Conservation (phyloP, 2,113 vertebrate genomes). For the Alouatta palliata region DNA sequence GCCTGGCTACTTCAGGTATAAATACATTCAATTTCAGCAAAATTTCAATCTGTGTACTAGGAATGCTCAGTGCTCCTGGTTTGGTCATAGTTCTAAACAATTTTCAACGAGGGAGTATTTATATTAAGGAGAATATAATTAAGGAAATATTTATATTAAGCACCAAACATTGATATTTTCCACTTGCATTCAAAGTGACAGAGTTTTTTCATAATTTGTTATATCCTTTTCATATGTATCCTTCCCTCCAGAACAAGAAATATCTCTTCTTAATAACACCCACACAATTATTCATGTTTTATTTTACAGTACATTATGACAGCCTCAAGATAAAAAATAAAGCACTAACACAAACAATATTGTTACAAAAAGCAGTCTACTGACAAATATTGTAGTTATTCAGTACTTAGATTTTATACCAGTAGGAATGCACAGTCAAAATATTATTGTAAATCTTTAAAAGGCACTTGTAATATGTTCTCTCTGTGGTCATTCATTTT, state of each 20-base stretch:
- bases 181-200: not conserved
- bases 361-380: not conserved
- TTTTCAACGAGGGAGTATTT: not conserved
- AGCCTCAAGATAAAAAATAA: not conserved
- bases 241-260: not conserved
- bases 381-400: not conserved
- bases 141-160: not conserved
- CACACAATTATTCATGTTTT: not conserved
- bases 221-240: not conserved
- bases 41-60: not conserved
- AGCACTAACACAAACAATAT: not conserved
- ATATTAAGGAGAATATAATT: not conserved
- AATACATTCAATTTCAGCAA: too few relatives aligned
- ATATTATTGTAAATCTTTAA: not conserved
- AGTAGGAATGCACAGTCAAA: not conserved
- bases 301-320: not conserved
- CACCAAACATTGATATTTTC: not conserved
- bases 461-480: not conserved
- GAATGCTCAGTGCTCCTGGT: not conserved
- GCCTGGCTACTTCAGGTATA: not conserved
- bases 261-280: not conserved
- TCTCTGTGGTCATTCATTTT: not conserved
- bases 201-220: not conserved
- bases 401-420: not conserved
- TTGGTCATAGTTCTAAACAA: not conserved